These are phyloP conservation scores for Fulmarus glacialis DNA, from an alignment of 2,113 vertebrate genomes.

Conservation along the genomic window DNA sequence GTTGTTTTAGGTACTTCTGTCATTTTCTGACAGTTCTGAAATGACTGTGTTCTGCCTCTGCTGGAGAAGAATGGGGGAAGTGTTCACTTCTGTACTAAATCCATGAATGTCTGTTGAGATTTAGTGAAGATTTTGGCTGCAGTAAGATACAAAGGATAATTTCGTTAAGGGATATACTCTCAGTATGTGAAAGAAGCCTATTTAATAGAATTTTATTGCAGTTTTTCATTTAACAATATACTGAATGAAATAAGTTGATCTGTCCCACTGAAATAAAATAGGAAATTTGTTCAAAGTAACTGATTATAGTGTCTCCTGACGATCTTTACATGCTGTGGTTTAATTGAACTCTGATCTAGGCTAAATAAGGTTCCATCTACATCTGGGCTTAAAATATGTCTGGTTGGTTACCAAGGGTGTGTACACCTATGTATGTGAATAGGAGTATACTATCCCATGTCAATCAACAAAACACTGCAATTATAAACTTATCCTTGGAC, in stretches of 20 bases:
- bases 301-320: not conserved
- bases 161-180: not conserved
- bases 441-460: no score
- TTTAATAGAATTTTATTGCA: conserved; percentile 8
- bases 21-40: not conserved
- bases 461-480: not conserved
- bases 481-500: not conserved
- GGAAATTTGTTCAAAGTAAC: not conserved
- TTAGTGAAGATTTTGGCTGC: not conserved
- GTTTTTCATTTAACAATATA: conserved; percentile 23
- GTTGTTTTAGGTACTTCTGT: not conserved
- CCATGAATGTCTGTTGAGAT: not conserved
- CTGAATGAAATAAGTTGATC: not conserved
- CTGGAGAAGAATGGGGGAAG: not conserved
- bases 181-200: not conserved
- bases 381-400: not conserved
- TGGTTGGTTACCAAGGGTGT: not conserved
- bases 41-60: not conserved
- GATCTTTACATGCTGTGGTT: not conserved
- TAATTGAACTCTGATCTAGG: not conserved
- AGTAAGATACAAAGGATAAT: not conserved
- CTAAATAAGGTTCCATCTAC: not conserved
- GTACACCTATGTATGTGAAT: not conserved
- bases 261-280: conserved; percentile 16
- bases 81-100: not conserved